Evolutionary conservation across 2,113 vertebrate genomes (phyloP), one percentile per base, ranked within the genome.

Genomic region (Dromaius novaehollandiae): DNA sequence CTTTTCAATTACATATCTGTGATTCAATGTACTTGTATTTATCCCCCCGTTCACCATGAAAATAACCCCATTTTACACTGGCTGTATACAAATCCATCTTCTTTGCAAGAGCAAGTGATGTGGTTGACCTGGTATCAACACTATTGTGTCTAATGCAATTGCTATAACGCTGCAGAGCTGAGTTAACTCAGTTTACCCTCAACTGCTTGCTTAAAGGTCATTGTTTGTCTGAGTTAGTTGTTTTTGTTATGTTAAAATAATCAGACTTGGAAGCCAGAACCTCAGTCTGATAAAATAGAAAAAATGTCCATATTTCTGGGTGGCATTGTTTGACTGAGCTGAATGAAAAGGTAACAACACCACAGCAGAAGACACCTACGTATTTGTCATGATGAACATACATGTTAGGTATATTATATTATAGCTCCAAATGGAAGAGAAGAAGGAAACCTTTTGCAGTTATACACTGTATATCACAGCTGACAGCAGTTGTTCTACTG

Each of bases 1-100:
- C 46, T 55, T 94, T 94, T 75, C 93, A 95, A 88, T 97, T 96
- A 95, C 34, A 14, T 32, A 11, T 60, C 88, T 91, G 60, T 83
- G 89, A 66, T 68, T 95, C 81, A 60, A 81, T 71, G 34, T 74
- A 36, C 68, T 92, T 90, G 76, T 91, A 89, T 91, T 88, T 88
- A 70, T 74, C 46, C 71, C 89, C 89, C 74, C 65, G 60, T 70
- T 55, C 17, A 73, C 70, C 36, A 24, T 36, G 36, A 36, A 73
- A 53, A 28, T 68, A 68, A 68, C 21, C 18, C 12, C 38, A 36
- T 53, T 53, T 51, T 51, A 26, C n/a, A 73, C 36, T 53, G n/a
- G 7, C 38, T 46, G 7, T 38, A 28, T 73, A 36, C 36, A 73
- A n/a, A 24, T n/a, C 14, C 16, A 73, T 53, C 48, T n/a, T n/a